Base-by-base conservation (phyloP, 2,888 invertebrate genomes). In the Mythimna lalbum region DNA sequence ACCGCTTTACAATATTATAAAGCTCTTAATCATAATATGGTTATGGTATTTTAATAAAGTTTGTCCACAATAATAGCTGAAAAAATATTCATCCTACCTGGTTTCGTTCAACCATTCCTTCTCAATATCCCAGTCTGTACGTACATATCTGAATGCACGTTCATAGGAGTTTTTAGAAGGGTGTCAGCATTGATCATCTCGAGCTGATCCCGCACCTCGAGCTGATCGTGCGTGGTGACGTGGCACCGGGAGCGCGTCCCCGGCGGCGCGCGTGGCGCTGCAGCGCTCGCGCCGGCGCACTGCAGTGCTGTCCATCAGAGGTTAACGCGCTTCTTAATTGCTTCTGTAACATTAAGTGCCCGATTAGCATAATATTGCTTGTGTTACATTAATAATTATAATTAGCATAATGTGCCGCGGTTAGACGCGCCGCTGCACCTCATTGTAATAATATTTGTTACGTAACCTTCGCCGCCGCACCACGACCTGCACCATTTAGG, bases 251-350 rank as follows among this genome's bases (percentile, higher is more conserved):
- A 33, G 33, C 33, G 33, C 7, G 9, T 33, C 33, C 31, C 33
- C 33, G 33, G 1, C 33, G 9, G 33, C 33, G 9, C 33, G 33
- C 9, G 33, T 9, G 36, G 10, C 39, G 39, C 39, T 14, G 39
- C 47, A 47, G 17, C 19, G 14, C 19, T 19, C 47, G 47, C n/a
- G 7, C 2, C n/a, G 47, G 7, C 19, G 47, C 47, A 7, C 47
- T 49, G 47, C 47, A 49, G n/a, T 6, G 47, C 47, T n/a, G n/a
- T 21, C 33, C 21, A 36, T 39, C 21, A 21, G 70, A 71, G 84
- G 84, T 82, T 67, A 82, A 82, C 82, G 88, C 78, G 83, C 78
- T 87, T 76, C 80, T 85, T 88, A 88, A 87, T 88, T 85, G 85
- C 81, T 78, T 73, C 78, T 86, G 63, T 75, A 69, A 68, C 55